A percentile compares a stretch with the other conserved stretches of the same genome.
Conservation (phyloP, 1,140 invertebrate genomes). For the Drosophila nikananu region DNA sequence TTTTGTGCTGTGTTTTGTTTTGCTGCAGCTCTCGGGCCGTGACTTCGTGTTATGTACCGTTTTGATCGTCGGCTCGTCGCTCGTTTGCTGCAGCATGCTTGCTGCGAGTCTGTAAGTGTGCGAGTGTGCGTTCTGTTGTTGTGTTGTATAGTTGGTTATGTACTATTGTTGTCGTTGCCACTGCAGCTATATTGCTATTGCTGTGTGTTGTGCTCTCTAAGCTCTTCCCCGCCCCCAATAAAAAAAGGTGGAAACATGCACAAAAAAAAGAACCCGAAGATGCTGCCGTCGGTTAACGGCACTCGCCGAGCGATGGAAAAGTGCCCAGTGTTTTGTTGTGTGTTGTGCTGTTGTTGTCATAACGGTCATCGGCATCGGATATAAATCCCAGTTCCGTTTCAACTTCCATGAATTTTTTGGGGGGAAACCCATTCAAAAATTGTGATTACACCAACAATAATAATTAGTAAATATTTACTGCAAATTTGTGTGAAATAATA, state of each 20-base stretch:
- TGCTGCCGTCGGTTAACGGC: conserved; percentile 61
- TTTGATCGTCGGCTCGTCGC: conserved; percentile 77
- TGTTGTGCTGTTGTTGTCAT: conserved; percentile 47
- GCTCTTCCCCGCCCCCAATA: conserved; percentile 40
- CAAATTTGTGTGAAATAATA: background rate
- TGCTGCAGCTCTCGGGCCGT: conserved; percentile 79
- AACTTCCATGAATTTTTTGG: background rate
- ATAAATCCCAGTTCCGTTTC: background rate
- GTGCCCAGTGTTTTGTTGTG: conserved; percentile 55
- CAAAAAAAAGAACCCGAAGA: conserved; percentile 30
- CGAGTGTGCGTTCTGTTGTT: conserved; percentile 57
- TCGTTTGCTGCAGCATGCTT: conserved; percentile 56
- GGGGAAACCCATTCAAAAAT: background rate
- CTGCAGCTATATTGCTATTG: conserved; percentile 54
- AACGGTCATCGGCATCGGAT: conserved; percentile 21
- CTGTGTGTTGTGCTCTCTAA: conserved; percentile 70
- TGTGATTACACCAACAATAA: background rate
- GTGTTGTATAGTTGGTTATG: conserved; percentile 62
- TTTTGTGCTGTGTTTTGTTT: conserved; percentile 84
- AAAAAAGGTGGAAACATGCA: conserved; percentile 17
- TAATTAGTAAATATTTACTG: no score
- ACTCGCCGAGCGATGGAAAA: conserved; percentile 35
- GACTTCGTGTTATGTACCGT: conserved; percentile 79
- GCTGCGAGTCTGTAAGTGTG: conserved; percentile 30
- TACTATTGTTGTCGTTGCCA: conserved; percentile 58